Conservation (phyloP, 2,888 invertebrate genomes). For the Thera obeliscata region DNA sequence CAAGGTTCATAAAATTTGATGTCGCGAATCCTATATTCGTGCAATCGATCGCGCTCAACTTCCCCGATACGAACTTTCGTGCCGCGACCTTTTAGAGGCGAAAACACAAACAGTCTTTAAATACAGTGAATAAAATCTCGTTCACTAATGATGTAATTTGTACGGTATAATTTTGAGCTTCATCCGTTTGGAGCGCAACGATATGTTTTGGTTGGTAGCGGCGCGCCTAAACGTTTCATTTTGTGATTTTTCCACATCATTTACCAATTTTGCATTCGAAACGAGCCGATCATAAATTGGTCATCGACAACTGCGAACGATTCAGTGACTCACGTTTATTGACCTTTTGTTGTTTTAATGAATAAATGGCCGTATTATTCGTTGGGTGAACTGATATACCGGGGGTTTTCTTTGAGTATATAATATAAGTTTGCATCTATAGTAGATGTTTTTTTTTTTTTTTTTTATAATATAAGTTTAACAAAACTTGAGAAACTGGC, state of each 20-base stretch:
- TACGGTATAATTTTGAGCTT: slow-evolving; percentile 71
- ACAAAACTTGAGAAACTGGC: no score
- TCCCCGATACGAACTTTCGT: slow-evolving; percentile 39
- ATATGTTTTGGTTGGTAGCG: slow-evolving; percentile 42
- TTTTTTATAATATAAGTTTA: no score
- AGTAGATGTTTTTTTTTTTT: no score
- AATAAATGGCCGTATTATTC: slow-evolving; percentile 58
- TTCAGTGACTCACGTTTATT: slow-evolving; percentile 64
- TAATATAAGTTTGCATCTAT: not conserved
- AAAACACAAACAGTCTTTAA: slow-evolving; percentile 48
- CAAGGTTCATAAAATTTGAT: slow-evolving; percentile 52
- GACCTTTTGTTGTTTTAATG: slow-evolving; percentile 72
- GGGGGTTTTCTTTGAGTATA: not conserved
- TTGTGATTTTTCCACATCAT: slow-evolving; percentile 50
- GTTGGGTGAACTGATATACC: slow-evolving; percentile 24
- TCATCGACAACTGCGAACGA: slow-evolving; percentile 55
- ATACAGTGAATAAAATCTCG: slow-evolving; percentile 53
- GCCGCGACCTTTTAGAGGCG: slow-evolving; percentile 38
- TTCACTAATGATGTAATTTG: slow-evolving; percentile 74
- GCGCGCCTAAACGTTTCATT: slow-evolving; percentile 47
- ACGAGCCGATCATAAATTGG: slow-evolving; percentile 55
- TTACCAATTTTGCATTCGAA: slow-evolving; percentile 51
- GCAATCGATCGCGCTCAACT: slow-evolving; percentile 48
- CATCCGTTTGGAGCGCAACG: slow-evolving; percentile 23
- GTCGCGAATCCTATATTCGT: slow-evolving; percentile 47